Evolutionary conservation across 2,113 vertebrate genomes (phyloP).

Genomic region (Hydrolagus affinis): DNA sequence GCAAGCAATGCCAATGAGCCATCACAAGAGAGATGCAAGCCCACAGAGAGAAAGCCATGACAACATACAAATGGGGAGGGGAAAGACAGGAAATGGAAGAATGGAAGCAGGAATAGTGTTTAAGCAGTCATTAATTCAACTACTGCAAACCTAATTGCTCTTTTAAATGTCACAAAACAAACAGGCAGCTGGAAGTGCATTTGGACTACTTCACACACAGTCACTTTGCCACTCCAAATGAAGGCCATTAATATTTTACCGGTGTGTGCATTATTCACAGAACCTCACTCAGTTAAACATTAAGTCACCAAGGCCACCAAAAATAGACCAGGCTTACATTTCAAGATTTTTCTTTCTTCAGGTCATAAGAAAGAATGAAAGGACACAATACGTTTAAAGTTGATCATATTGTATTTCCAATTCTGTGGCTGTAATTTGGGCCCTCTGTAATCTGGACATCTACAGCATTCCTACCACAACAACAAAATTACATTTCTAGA

Average conservation of each 20-base stretch:
- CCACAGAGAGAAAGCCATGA: background rate
- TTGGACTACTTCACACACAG: conserved; percentile 12
- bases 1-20: too few species aligned
- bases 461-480: background rate
- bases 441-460: too few species aligned
- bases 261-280: conserved; percentile 21
- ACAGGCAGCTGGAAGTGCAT: conserved; percentile 23
- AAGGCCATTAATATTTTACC: conserved; percentile 27
- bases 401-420: too few species aligned
- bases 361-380: background rate
- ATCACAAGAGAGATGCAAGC: too few species aligned
- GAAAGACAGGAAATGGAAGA: too few species aligned
- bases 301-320: conserved; percentile 15
- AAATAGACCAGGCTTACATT: conserved; percentile 5
- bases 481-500: too few species aligned
- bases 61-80: background rate
- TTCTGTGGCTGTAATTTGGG: too few species aligned
- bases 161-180: conserved; percentile 32
- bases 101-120: background rate
- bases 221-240: conserved; percentile 14
- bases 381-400: background rate
- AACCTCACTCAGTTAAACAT: conserved; percentile 27
- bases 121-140: conserved; percentile 31
- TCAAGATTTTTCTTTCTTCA: background rate
- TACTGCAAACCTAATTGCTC: conserved; percentile 13